phyloP scores from a whole-genome alignment of 2,888 invertebrate genomes.

The Lacanobia oleracea region DNA sequence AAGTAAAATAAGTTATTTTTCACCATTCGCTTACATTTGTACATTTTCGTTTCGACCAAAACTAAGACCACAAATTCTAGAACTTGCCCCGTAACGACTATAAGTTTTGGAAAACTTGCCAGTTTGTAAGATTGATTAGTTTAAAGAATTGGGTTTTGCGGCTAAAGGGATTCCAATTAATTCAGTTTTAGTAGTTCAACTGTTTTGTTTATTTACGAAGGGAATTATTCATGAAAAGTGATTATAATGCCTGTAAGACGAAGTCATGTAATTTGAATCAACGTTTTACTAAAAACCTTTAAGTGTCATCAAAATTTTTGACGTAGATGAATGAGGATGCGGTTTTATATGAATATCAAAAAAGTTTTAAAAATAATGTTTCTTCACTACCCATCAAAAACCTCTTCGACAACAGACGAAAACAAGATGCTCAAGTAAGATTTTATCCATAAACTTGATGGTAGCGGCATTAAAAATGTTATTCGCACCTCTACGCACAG shows the following conservation, averaged over 20 bases:
- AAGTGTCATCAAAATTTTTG: neutral
- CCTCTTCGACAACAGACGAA: neutral
- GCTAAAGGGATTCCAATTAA: slow-evolving; percentile 39
- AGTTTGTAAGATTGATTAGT: slow-evolving; percentile 62
- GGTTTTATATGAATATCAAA: neutral
- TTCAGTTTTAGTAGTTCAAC: slow-evolving; percentile 11
- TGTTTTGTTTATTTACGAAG: slow-evolving; percentile 18
- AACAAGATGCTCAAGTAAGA: slow-evolving; percentile 2
- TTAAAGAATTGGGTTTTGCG: slow-evolving; percentile 48
- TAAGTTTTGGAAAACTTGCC: slow-evolving; percentile 49
- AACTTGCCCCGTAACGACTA: slow-evolving; percentile 55
- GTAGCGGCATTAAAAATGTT: slow-evolving; percentile 40
- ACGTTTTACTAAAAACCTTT: too few relatives aligned
- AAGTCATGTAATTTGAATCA: neutral
- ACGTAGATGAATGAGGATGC: neutral
- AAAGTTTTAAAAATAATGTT: neutral
- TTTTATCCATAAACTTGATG: slow-evolving; percentile 32
- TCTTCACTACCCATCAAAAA: neutral
- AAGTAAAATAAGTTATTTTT: slow-evolving; percentile 40
- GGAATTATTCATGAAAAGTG: neutral
- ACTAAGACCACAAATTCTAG: slow-evolving; percentile 56
- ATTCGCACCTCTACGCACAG: slow-evolving; percentile 32
- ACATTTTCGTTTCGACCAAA: slow-evolving; percentile 46
- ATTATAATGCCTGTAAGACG: neutral
- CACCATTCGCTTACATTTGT: slow-evolving; percentile 45